Conservation (phyloP, 2,113 vertebrate species). For the Tapirus terrestris region DNA sequence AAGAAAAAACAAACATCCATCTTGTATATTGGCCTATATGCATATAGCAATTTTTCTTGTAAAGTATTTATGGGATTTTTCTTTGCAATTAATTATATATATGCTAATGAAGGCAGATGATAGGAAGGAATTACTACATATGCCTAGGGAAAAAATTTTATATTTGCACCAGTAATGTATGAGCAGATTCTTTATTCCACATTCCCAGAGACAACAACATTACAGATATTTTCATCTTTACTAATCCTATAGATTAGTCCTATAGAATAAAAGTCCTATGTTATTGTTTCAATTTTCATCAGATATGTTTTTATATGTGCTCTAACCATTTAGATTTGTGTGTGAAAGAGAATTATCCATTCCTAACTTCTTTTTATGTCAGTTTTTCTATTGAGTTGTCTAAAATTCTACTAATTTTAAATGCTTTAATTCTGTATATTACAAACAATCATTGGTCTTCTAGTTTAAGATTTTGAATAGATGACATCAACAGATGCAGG, state of each 20-base stretch:
- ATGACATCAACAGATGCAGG: not conserved
- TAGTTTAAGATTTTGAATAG: not conserved
- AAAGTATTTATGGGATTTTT: not conserved
- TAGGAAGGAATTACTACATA: not conserved
- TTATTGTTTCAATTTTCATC: not conserved
- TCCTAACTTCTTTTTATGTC: not conserved
- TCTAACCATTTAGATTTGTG: not conserved
- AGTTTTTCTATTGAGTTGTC: not conserved
- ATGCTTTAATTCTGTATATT: not conserved
- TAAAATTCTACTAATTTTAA: not conserved
- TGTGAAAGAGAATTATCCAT: not conserved
- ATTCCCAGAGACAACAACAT: not conserved
- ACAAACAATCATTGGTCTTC: not conserved
- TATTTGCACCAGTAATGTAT: not conserved
- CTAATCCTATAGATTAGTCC: not conserved
- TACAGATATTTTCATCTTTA: not conserved
- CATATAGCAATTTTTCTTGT: not conserved
- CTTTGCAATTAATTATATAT: not conserved
- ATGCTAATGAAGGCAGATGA: not conserved
- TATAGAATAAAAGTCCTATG: not conserved
- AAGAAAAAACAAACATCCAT: not conserved
- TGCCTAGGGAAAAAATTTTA: not conserved
- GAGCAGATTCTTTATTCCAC: not conserved
- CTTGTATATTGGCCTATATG: not conserved
- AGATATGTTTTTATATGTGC: not conserved